Percentiles rank a stretch among this genome's conserved stretches.
phyloP scores from a whole-genome alignment of 1,140 invertebrate species.

The Microplitis mediator region DNA sequence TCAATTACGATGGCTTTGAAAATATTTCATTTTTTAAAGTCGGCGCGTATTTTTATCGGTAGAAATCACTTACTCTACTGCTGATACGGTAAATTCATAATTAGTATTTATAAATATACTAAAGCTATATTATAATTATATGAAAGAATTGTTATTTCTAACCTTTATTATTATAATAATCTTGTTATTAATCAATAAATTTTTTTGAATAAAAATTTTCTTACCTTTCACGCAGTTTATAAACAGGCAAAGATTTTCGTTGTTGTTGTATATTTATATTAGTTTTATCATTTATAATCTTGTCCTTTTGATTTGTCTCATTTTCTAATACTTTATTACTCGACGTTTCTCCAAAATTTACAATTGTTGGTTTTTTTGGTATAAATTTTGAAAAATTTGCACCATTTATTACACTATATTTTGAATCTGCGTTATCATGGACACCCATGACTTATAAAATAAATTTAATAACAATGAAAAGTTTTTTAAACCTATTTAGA shows the following conservation, averaged over 20 bases:
- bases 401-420: constrained; percentile 46
- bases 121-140: too few species aligned
- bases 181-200: neutral
- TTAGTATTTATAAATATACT: too few species aligned
- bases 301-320: constrained; percentile 28
- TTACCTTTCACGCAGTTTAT: constrained; percentile 58
- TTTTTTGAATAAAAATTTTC: constrained; percentile 14
- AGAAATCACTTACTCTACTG: too few species aligned
- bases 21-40: too few species aligned
- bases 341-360: constrained; percentile 39
- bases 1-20: too few species aligned
- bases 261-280: constrained; percentile 59
- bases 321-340: constrained; percentile 40
- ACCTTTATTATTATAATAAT: too few species aligned
- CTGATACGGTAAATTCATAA: too few species aligned
- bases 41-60: too few species aligned
- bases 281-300: constrained; percentile 35
- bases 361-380: constrained; percentile 44
- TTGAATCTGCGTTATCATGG: constrained; percentile 52
- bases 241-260: constrained; percentile 62
- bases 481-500: too few species aligned
- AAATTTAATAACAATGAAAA: too few species aligned
- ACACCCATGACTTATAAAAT: constrained; percentile 45
- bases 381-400: constrained; percentile 47
- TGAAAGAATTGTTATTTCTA: too few species aligned